Percentiles rank a stretch among this genome's conserved stretches.
Conservation (phyloP, 23 tunicate species). For the Trididemnum miniatum region DNA sequence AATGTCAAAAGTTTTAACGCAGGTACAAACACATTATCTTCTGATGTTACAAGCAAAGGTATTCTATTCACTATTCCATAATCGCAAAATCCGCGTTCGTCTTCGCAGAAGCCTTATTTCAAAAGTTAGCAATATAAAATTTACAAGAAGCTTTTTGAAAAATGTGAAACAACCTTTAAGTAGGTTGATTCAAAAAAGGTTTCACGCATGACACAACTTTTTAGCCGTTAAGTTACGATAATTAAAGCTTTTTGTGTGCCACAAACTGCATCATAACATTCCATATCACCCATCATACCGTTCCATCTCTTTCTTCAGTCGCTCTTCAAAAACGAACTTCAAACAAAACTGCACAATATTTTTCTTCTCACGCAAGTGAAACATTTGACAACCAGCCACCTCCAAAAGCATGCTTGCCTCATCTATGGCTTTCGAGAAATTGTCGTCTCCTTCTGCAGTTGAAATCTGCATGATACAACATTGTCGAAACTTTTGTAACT, state of each 20-base stretch:
- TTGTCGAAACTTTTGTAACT: neutral
- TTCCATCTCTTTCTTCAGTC: neutral
- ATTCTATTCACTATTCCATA: neutral
- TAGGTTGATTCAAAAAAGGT: neutral
- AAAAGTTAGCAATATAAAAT: neutral
- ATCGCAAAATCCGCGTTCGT: neutral
- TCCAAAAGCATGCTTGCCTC: slow-evolving; percentile 1
- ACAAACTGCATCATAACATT: neutral
- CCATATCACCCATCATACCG: neutral
- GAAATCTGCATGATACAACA: neutral
- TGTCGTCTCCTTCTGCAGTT: neutral
- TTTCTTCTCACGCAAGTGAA: neutral
- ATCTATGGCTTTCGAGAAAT: neutral
- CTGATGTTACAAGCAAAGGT: neutral
- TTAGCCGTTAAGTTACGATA: neutral
- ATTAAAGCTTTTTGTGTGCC: neutral
- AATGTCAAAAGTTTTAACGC: neutral
- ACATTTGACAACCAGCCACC: neutral
- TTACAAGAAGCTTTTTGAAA: neutral
- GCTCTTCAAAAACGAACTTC: neutral
- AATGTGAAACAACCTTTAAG: neutral
- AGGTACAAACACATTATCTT: neutral
- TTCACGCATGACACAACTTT: neutral
- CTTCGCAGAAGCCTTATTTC: neutral
- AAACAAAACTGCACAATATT: neutral